Evolutionary conservation across 1,140 invertebrate species (phyloP), one percentile per base, ranked within the genome.

Genomic region (Onthophagus taurus): DNA sequence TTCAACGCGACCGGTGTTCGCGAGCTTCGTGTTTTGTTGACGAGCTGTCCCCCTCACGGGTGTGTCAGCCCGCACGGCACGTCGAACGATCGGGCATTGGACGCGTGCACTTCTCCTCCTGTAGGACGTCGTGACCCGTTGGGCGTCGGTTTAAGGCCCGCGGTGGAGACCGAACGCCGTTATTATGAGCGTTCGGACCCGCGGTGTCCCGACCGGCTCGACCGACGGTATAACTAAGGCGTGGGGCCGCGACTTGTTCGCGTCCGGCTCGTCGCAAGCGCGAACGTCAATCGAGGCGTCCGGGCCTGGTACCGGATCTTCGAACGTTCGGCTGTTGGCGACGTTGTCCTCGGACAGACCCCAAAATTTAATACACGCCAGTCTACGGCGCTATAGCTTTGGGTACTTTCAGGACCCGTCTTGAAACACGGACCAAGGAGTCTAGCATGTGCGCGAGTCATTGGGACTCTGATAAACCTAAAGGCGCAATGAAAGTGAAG

Each of bases 341-440:
- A 17, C 44, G 37, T 61, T 45, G 53, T 61, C 64, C 63, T 67
- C 66, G 61, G 62, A 67, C 67, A 44, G 53, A 68, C 63, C 49
- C 49, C 45, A n/a, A n/a, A n/a, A n/a, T n/a, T n/a, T 14, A n/a
- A 21, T 24, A 39, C 45, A 42, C 61, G 63, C 63, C 63, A 49
- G 68, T 72, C 68, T 45, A 68, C 69, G 69, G 67, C 67, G 71
- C 63, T 67, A 65, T 61, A 67, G 70, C 65, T 73, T 75, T 71
- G 73, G 73, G 69, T 69, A 70, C 70, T 72, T 72, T 72, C 72
- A 72, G 74, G 79, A 81, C 83, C 83, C 83, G 83, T 89, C 86
- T 89, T 86, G 83, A 87, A 89, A 87, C 83, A 88, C 83, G 82
- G 84, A 87, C 83, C 83, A 88, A 86, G 83, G 82, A 86, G 83